phyloP scores from a whole-genome alignment of 2,113 vertebrate species.

The Peromyscus leucopus region DNA sequence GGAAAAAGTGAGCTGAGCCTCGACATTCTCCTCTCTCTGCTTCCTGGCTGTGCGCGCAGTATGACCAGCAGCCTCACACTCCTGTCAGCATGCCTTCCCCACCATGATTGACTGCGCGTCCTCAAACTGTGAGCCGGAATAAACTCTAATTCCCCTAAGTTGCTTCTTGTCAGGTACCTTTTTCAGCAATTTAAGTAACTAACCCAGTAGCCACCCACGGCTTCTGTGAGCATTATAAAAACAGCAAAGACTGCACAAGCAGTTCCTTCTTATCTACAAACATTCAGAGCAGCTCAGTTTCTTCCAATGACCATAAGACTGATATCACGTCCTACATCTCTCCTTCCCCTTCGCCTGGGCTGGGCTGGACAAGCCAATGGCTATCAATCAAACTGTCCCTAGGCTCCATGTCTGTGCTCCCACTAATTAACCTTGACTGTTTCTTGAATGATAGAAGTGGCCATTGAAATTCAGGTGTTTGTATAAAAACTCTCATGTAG shows the following conservation, averaged over 20 bases:
- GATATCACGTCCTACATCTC: background rate
- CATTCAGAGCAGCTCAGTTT: background rate
- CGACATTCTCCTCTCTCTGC: background rate
- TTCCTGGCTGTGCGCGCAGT: background rate
- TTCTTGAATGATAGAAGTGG: background rate
- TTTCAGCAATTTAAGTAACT: background rate
- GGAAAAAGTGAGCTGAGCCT: background rate
- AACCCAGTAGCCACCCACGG: background rate
- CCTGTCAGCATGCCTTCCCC: background rate
- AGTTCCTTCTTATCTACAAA: background rate
- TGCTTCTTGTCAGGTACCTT: background rate
- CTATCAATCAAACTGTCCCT: background rate
- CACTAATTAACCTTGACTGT: background rate
- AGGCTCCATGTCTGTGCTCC: background rate
- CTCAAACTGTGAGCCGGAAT: background rate
- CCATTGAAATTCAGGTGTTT: background rate
- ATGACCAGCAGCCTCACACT: background rate
- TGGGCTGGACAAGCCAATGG: background rate
- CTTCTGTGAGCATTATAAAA: background rate
- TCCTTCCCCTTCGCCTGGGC: background rate
- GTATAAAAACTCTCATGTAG: background rate
- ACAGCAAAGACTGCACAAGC: background rate
- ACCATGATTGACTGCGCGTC: background rate
- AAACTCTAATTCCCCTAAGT: background rate
- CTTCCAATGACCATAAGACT: background rate